These are phyloP conservation scores for Notospermus geniculatus DNA, from an alignment of 1,140 invertebrate genomes.

Conservation along the genomic window DNA sequence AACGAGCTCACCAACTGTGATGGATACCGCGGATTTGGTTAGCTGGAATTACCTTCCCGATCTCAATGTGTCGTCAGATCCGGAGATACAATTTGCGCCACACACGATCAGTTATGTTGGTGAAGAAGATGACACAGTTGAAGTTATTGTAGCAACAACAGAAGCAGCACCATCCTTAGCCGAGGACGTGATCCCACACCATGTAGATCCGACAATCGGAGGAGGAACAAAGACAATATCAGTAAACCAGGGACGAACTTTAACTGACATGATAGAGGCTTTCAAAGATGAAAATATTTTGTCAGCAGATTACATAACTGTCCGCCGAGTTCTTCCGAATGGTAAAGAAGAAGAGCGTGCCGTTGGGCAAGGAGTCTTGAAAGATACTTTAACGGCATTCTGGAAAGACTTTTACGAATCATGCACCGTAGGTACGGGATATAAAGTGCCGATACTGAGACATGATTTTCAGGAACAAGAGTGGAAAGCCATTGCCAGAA, in stretches of 20 bases:
- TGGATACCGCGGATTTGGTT: not conserved
- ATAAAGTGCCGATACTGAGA: slow-evolving; percentile 2
- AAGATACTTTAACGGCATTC: slow-evolving; percentile 7
- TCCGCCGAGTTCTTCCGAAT: not conserved
- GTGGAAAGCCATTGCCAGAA: slow-evolving; percentile 7
- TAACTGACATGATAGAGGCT: not conserved
- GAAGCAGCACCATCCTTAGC: not conserved
- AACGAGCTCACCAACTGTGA: not conserved
- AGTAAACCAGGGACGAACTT: not conserved
- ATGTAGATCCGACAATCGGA: not conserved
- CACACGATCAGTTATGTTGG: not conserved
- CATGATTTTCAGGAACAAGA: slow-evolving; percentile 7
- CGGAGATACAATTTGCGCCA: not conserved
- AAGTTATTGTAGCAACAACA: not conserved
- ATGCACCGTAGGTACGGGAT: not conserved
- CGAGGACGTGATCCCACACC: not conserved
- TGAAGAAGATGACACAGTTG: not conserved
- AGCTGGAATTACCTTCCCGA: not conserved
- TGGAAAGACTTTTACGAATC: slow-evolving; percentile 9
- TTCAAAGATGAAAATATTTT: not conserved
- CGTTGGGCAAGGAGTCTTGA: not conserved
- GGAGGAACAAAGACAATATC: not conserved
- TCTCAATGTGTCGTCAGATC: not conserved
- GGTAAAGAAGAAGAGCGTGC: not conserved
- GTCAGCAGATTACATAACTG: not conserved